phyloP scores from a whole-genome alignment of 2,113 vertebrate species.

The Falco punctatus region DNA sequence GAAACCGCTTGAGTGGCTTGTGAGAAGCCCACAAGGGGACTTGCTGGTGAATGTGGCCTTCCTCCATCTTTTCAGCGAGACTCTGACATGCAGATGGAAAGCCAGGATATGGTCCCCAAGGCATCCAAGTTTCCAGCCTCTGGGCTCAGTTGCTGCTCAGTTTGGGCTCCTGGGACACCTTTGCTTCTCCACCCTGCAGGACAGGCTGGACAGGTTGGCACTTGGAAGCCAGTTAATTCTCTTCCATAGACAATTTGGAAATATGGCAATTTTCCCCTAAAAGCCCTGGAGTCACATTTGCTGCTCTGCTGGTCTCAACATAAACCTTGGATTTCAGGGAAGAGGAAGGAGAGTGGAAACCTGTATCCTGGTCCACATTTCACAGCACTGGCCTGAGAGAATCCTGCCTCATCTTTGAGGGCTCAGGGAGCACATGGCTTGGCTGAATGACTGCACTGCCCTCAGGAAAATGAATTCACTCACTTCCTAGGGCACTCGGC shows the following conservation, averaged over 20 bases:
- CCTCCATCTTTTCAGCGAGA: neutral
- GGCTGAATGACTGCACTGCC: neutral
- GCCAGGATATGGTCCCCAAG: neutral
- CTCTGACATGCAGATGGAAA: neutral
- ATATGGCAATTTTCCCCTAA: neutral
- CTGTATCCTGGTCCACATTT: neutral
- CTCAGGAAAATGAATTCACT: neutral
- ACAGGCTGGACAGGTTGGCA: neutral
- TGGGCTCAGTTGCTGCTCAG: neutral
- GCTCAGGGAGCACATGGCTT: neutral
- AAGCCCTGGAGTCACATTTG: accelerated
- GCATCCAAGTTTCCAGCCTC: neutral
- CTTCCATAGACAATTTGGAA: neutral
- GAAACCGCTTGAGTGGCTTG: neutral
- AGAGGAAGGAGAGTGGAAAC: neutral
- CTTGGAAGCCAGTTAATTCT: neutral
- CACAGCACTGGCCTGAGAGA: accelerated
- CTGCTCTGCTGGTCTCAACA: neutral
- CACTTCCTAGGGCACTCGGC: neutral
- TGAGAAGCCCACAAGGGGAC: neutral
- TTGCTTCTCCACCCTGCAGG: neutral
- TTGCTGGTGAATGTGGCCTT: neutral
- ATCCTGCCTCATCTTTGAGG: neutral
- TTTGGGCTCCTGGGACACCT: neutral
- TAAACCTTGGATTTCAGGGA: neutral